Percentiles rank a stretch among this genome's conserved stretches.
Evolutionary conservation across 1,140 invertebrate species (phyloP).

Genomic region (Drosophila pallidifrons): DNA sequence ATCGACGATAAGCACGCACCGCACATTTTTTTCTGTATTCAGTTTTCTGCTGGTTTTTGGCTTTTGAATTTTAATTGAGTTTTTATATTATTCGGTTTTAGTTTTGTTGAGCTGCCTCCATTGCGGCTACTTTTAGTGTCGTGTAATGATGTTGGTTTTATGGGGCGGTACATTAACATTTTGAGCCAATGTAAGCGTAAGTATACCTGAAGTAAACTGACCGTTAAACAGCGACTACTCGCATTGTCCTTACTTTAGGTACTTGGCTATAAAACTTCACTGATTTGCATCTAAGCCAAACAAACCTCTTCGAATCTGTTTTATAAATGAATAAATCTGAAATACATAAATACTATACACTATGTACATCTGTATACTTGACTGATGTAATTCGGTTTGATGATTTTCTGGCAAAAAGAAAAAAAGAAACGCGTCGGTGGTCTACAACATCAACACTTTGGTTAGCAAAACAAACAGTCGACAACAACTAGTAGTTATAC

Average conservation of each 20-base stretch:
- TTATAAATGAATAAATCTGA: not conserved
- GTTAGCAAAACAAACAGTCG: conserved; percentile 78
- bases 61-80: conserved; percentile 73
- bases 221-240: conserved; percentile 22
- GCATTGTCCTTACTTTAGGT: conserved; percentile 15
- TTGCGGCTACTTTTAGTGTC: conserved; percentile 48
- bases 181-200: conserved; percentile 17
- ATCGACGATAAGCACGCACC: conserved; percentile 75
- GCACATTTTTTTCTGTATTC: conserved; percentile 49
- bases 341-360: not conserved
- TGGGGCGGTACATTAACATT: conserved; percentile 53
- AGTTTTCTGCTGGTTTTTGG: conserved; percentile 22
- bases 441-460: conserved; percentile 83
- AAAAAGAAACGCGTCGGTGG: conserved; percentile 34
- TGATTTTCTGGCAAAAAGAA: conserved; percentile 12
- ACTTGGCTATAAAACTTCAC: not conserved
- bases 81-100: conserved; percentile 66
- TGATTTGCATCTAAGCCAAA: not conserved
- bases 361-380: not conserved
- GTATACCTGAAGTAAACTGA: conserved; percentile 16
- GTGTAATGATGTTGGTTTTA: conserved; percentile 71
- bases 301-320: not conserved
- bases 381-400: conserved; percentile 23
- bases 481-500: conserved; percentile 64
- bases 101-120: conserved; percentile 51